A percentile compares a stretch with the other conserved stretches of the same genome.
Conservation (phyloP, 2,888 invertebrate species). For the Drosophila mulleri region DNA sequence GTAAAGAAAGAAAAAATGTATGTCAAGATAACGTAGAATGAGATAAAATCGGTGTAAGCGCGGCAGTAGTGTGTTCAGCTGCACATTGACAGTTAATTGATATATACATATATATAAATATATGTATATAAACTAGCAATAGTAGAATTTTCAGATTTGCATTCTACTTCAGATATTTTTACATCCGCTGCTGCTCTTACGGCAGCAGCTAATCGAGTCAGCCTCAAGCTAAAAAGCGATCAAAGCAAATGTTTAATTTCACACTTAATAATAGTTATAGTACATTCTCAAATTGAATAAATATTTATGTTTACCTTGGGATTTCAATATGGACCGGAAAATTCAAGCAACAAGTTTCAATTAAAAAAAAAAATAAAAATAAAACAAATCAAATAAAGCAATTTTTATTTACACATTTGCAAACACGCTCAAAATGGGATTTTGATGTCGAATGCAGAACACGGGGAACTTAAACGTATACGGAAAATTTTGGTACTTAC, state of each 20-base stretch:
- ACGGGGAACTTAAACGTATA: constrained; percentile 10
- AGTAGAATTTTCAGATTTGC: constrained; percentile 19
- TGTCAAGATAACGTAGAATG: constrained; percentile 5
- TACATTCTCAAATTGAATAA: constrained; percentile 39
- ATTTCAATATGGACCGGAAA: constrained; percentile 15
- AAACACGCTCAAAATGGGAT: constrained; percentile 11
- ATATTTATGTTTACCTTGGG: constrained; percentile 28
- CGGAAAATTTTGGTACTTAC: constrained; percentile 34
- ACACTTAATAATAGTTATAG: constrained; percentile 43
- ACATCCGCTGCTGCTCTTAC: constrained; percentile 21
- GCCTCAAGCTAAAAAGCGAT: constrained; percentile 30
- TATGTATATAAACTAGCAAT: constrained; percentile 2
- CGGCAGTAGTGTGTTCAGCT: background rate
- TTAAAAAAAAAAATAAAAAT: constrained; percentile 37
- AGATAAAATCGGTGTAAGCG: constrained; percentile 6
- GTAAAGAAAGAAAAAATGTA: background rate
- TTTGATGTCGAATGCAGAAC: constrained; percentile 8
- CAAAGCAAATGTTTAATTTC: constrained; percentile 46
- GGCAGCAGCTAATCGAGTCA: constrained; percentile 25
- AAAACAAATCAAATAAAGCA: constrained; percentile 9
- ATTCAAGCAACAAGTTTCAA: constrained; percentile 41
- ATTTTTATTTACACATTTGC: constrained; percentile 22
- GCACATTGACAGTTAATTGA: background rate
- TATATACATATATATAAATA: background rate
- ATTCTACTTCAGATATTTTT: constrained; percentile 33